Evolutionary conservation across 2,888 invertebrate genomes (phyloP).

Genomic region (Pediacus dermestoides): DNA sequence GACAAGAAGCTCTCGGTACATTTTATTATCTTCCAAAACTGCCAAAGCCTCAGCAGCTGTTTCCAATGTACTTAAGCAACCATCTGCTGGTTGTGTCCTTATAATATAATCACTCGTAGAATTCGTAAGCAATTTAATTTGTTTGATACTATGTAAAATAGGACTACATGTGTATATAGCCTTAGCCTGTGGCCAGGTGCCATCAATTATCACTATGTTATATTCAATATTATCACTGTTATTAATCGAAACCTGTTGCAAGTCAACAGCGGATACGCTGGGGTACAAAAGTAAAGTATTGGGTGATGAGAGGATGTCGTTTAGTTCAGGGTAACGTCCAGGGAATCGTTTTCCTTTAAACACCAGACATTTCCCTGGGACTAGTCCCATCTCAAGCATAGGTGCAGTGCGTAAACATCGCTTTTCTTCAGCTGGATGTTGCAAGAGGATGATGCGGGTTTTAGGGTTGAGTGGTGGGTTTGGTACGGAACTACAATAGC

Average conservation of each 20-base stretch:
- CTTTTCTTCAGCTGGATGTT: conserved; percentile 92
- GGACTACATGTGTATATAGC: conserved; percentile 83
- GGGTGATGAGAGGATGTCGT: conserved; percentile 60
- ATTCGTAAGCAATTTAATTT: conserved; percentile 74
- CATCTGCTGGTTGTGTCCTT: conserved; percentile 89
- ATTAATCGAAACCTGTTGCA: no score
- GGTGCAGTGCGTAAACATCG: conserved; percentile 84
- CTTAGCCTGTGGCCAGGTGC: conserved; percentile 95
- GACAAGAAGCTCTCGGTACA: conserved; percentile 64
- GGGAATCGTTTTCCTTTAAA: conserved; percentile 84
- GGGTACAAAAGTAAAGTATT: conserved; percentile 80
- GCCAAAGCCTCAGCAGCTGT: conserved; percentile 78
- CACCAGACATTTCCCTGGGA: conserved; percentile 70
- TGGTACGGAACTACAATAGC: conserved; percentile 86
- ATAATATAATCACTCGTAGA: conserved; percentile 84
- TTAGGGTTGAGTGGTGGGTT: conserved; percentile 62
- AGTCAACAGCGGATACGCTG: conserved; percentile 68
- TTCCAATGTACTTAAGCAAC: conserved; percentile 86
- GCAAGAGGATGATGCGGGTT: conserved; percentile 75
- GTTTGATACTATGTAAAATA: conserved; percentile 67
- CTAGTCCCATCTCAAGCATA: conserved; percentile 77
- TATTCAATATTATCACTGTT: conserved; percentile 8
- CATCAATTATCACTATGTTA: conserved; percentile 83
- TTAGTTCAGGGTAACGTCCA: conserved; percentile 62
- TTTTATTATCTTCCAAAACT: conserved; percentile 67